These are phyloP conservation scores for Platysternon megacephalum DNA, from an alignment of 2,113 vertebrate species.

Conservation along the genomic window DNA sequence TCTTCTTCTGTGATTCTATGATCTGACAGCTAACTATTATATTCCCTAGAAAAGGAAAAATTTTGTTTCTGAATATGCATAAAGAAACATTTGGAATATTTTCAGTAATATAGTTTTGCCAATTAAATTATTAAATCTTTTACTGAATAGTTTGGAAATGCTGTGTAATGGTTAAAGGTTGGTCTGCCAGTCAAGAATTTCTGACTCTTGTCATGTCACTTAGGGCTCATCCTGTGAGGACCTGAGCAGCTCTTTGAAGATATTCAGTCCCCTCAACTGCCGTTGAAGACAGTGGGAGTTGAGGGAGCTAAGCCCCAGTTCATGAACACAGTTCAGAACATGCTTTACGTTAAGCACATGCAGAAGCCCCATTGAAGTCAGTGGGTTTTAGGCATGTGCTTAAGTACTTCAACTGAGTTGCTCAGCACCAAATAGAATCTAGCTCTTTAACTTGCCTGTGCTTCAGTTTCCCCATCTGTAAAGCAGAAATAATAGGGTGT, in stretches of 20 bases:
- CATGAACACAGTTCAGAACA: not conserved
- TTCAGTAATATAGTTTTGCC: not conserved
- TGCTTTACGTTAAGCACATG: not conserved
- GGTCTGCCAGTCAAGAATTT: not conserved
- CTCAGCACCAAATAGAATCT: not conserved
- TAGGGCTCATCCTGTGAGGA: not conserved
- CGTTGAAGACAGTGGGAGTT: not conserved
- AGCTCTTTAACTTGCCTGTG: not conserved
- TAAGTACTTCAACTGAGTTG: not conserved
- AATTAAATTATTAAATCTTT: not conserved
- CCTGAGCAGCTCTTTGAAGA: not conserved
- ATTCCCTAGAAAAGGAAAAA: not conserved
- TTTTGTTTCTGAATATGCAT: not conserved
- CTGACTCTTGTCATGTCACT: not conserved
- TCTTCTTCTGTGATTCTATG: no score
- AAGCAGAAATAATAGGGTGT: not conserved
- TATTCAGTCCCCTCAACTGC: no score
- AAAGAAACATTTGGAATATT: not conserved
- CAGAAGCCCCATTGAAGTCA: not conserved
- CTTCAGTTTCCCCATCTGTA: not conserved
- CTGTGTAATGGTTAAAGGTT: not conserved
- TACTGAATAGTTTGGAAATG: not conserved
- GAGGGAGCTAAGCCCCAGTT: not conserved
- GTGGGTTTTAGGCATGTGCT: not conserved
- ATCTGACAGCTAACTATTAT: not conserved